Base-by-base conservation (phyloP, 2,888 invertebrate species). In the Zhuqinia jingwanae region DNA sequence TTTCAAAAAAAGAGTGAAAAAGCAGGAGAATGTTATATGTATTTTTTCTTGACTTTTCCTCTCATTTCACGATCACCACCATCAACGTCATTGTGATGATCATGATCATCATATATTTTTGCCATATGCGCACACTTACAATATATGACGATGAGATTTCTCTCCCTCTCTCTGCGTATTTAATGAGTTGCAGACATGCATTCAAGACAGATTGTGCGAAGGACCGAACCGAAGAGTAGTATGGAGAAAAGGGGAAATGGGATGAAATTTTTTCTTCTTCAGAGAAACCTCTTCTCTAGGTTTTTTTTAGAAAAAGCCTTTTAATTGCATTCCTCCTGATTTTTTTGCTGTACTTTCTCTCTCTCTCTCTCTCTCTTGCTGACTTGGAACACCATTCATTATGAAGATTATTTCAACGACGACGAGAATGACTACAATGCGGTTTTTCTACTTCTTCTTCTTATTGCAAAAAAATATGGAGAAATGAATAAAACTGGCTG, bases 301-400 rank as follows among this genome's bases (percentile, higher is more conserved):
- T 42, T n/a, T 47, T 17, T 27, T 50, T 13, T 53, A 15, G 3
- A 70, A 50, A 47, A 47, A 70, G 47, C 25, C 42, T 36, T 70
- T 82, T 82, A 82, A 82, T 82, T 82, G 81, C 81, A 82, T 82
- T 82, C 81, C 45, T 79, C 20, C 45, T 70, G 53, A 56, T 75
- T 56, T 56, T 36, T 75, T 25, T 65, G 17, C 65, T 79, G 25
- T 17, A 78, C 36, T 22, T 27, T 53, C 8, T 36, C 36, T 36
- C 36, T 27, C 27, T 45, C n/a, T 70, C 3, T n/a, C n/a, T n/a
- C n/a, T n/a, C n/a, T n/a, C n/a, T n/a, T n/a, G n/a, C 50, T 5
- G 17, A 58, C 17, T 79, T 20, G 58, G 25, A 60, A 79, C 11
- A 45, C 70, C 47, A 70, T 65, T 68, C 53, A 80, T 68, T 63